Evolutionary conservation across 1,140 invertebrate genomes (phyloP), one percentile per base, ranked within the genome.

Genomic region (Zaprionus davidi): DNA sequence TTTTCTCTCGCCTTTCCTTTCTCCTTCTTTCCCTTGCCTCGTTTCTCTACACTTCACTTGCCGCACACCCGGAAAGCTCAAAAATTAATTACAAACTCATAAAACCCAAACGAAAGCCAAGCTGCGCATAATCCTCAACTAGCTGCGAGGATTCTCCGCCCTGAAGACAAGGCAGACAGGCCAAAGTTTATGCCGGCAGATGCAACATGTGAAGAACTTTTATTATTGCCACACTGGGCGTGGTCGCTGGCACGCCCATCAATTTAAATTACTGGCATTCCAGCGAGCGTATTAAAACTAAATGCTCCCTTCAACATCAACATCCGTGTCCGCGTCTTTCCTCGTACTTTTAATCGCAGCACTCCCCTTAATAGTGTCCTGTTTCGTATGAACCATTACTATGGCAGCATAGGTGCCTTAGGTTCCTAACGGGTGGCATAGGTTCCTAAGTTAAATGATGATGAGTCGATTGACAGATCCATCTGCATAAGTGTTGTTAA

Each of bases 71-170:
- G 51, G 15, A 46, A 44, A 46, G 64, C 71, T 74, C 24, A 75
- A 90, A 88, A 88, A 88, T 81, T 88, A 88, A 88, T 88, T 88
- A 88, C 84, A 90, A 90, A 81, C 81, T 84, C 85, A 84, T 87
- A 88, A 87, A 87, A 88, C 78, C 72, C 81, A 74, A 78, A 67
- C 71, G 84, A 78, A 58, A 55, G 11, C 49, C 59, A 22, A 70
- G 51, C 51, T 38, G 26, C 41, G 58, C 60, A 64, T 76, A 76
- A 76, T 64, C 73, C 73, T 34, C 60, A 76, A 71, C 73, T 76
- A 76, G 73, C 31, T 34, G 31, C 41, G n/a, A 17, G 41, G 41
- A n/a, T 41, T n/a, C 38, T 41, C 38, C 38, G 41, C 41, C 41
- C 41, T 9, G 7, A 46, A 17, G 41, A 46, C 41, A 46, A 9